Evolutionary conservation across 2,797 vertebrate genomes (phyloP), one percentile per base, ranked within the genome.

Genomic region (Phrynocephalus forsythii): DNA sequence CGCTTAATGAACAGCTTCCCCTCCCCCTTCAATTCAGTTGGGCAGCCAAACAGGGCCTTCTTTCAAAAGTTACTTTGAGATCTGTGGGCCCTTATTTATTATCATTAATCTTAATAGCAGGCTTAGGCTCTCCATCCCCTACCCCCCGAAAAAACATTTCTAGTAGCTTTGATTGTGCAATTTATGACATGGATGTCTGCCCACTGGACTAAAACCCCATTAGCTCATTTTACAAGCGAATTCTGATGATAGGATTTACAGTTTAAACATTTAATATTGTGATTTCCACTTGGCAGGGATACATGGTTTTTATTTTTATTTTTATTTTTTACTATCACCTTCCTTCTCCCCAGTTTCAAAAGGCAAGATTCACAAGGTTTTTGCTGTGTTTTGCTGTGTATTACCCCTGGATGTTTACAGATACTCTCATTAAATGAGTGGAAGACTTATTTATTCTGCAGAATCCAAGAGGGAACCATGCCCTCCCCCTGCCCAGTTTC

Each of bases 111-210:
- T 66, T 56, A 56, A 56, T 56, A 9, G 9, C 22, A 80, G 72
- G 18, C 77, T 79, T 68, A 88, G 77, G 52, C 52, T 56, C 9
- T 56, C 52, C 13, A 2, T 13, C 11, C 52, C 68, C 79, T 73
- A 84, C 52, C 52, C 68, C 79, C 66, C 72, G 79, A 73, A 9
- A 9, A 68, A 33, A 72, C 9, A 67, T 80, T 84, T 88, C 60
- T 33, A 84, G 52, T 52, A 84, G 68, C 44, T 80, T 44, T 66
- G 72, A 56, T 80, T 76, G 22, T 81, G 78, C 78, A 80, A 80
- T 85, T 88, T 85, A 85, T 85, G 78, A 75, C 68, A 81, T 81
- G 82, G 89, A 87, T 8, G 33, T 66, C 50, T 82, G 86, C 83
- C 85, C 85, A 63, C 82, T 76, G 71, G 71, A 77, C 86, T 85